Evolutionary conservation across 1,140 invertebrate genomes (phyloP), one percentile per base, ranked within the genome.

Genomic region (Oreohelix idahoensis): DNA sequence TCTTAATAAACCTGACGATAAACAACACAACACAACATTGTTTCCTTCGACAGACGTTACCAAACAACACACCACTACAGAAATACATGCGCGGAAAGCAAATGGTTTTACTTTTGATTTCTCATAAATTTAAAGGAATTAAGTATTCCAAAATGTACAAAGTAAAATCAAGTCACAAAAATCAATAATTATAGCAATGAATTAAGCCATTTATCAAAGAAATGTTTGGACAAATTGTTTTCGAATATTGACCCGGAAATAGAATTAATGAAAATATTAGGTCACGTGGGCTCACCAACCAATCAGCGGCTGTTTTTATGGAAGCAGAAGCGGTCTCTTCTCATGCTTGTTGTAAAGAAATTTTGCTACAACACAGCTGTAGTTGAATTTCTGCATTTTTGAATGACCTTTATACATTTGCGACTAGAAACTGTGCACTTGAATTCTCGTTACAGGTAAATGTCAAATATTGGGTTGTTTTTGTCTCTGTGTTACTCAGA

Each of bases 251-350:
- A 73, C 71, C 71, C 71, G 71, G 71, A 73, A 73, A 42, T 29
- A 45, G 39, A 73, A 73, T 42, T 8, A 36, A 73, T n/a, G 42
- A 73, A 73, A 73, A 73, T 73, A 73, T 42, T 42, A 66, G 63
- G 17, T 66, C 63, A 66, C 63, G 71, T 73, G 71, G 71, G 1
- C 20, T 42, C 17, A 26, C 8, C 36, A 42, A 42, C 71, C 71
- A 73, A 73, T 45, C 71, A 73, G 38, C 11, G 71, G 42, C 71
- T 73, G 71, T 73, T 73, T 73, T 73, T 73, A 73, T 45, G 4
- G 71, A 73, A 73, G 71, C 71, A 73, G 71, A 73, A 73, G 71
- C 71, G 71, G 71, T 73, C 71, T 73, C 20, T 73, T 73, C 23
- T 73, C 71, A 73, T 73, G 71, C 71, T 73, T 73, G 71, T 73